Evolutionary conservation across 2,113 vertebrate species (phyloP).

Genomic region (Zapornia atra): DNA sequence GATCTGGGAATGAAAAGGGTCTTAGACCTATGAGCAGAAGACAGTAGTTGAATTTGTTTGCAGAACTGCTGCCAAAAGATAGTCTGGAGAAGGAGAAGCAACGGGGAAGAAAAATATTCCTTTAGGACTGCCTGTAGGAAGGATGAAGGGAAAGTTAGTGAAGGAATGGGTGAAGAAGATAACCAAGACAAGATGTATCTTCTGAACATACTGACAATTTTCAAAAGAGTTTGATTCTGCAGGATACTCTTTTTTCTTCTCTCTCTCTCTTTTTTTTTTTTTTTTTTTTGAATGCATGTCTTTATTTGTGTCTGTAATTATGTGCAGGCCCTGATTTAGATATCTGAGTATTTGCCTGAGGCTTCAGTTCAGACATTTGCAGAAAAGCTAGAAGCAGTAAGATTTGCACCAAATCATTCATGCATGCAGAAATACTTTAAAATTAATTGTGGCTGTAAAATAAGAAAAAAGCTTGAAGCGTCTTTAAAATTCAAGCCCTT

Average conservation of each 20-base stretch:
- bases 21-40: background rate
- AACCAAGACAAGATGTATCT: background rate
- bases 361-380: background rate
- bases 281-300: background rate
- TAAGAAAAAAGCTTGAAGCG: background rate
- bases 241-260: background rate
- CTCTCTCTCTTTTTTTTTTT: background rate
- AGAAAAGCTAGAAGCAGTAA: background rate
- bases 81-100: background rate
- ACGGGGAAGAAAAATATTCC: background rate
- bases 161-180: background rate
- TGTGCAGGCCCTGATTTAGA: background rate
- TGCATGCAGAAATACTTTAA: background rate
- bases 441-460: conserved; percentile 3
- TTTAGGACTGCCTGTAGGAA: background rate
- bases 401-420: background rate
- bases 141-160: background rate
- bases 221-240: background rate
- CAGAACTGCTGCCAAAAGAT: background rate
- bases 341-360: background rate
- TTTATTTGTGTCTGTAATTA: background rate
- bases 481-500: background rate
- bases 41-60: background rate
- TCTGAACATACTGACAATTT: background rate
- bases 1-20: background rate